A percentile compares a stretch with the other conserved stretches of the same genome.
These are phyloP conservation scores for Chlorocebus sabaeus DNA, from an alignment of 2,113 vertebrate genomes.

Conservation along the genomic window DNA sequence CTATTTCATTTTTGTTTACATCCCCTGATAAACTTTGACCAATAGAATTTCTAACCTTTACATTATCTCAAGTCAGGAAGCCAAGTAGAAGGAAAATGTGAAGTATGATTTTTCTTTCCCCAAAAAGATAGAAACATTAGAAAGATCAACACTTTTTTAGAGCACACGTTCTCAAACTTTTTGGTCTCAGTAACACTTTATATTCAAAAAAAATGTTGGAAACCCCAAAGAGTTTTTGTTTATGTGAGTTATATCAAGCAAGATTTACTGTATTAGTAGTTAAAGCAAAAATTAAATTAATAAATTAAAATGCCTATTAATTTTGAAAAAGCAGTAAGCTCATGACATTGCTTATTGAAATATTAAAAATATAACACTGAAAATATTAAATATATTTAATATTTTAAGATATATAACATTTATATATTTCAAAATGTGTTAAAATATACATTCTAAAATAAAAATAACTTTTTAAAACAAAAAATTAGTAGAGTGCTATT, in stretches of 20 bases:
- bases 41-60: not conserved
- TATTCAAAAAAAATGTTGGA: not conserved
- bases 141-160: not conserved
- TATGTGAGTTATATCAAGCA: not conserved
- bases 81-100: not conserved
- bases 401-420: too few relatives aligned
- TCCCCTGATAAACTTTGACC: not conserved
- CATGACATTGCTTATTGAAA: not conserved
- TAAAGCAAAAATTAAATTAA: not conserved
- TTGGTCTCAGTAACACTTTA: not conserved
- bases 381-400: too few relatives aligned
- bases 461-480: not conserved
- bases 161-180: not conserved
- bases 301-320: not conserved
- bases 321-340: not conserved
- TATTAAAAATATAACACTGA: too few relatives aligned
- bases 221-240: not conserved
- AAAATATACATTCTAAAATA: not conserved
- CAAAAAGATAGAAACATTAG: not conserved
- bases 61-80: not conserved
- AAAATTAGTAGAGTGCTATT: not conserved
- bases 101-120: not conserved
- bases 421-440: too few relatives aligned
- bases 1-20: not conserved
- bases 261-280: not conserved